Evolutionary conservation across 2,888 invertebrate genomes (phyloP), one percentile per base, ranked within the genome.

Genomic region (Apamea epomidion): DNA sequence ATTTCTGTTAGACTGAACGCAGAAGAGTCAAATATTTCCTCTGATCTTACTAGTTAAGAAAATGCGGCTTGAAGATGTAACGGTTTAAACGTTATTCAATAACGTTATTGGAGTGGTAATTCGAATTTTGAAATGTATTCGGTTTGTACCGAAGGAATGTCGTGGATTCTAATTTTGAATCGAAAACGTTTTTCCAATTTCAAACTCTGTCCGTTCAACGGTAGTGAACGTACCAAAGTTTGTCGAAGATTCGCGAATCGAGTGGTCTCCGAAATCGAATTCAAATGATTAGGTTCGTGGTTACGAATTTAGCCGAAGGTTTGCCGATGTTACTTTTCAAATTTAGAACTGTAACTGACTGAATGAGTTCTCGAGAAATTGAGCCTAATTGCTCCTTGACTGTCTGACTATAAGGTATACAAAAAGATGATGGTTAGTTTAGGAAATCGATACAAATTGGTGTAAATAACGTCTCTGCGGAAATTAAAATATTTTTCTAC

Each of bases 401-500:
- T 89, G 83, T 86, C 74, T 67, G 74, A 78, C 71, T 76, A 79
- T 80, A 84, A 81, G 60, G 79, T 84, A 85, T 85, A 79, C 85
- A 82, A 69, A 80, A 80, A 73, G 12, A 80, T 58, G 67, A 67
- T 74, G 75, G 70, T 76, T 84, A 77, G 69, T 69, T 76, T 73
- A 77, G 58, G 75, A 65, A 42, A 71, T 77, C 60, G 67, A 76
- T 72, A 62, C 76, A 62, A 80, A 69, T 58, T 32, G 42, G 4
- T 89, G 87, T 81, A 85, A 68, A 88, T 82, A 86, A 58, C 64
- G 45, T 62, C 48, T 71, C 54, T 70, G 72, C 37, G 29, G 60
- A 60, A 79, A 67, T 79, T 80, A 65, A 78, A 80, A 81, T 90
- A 90, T 90, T 90, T 90, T 90, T 90, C 85, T 90, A 90, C 83